phyloP scores from a whole-genome alignment of 2,113 vertebrate genomes.

The Acrocephalus arundinaceus region DNA sequence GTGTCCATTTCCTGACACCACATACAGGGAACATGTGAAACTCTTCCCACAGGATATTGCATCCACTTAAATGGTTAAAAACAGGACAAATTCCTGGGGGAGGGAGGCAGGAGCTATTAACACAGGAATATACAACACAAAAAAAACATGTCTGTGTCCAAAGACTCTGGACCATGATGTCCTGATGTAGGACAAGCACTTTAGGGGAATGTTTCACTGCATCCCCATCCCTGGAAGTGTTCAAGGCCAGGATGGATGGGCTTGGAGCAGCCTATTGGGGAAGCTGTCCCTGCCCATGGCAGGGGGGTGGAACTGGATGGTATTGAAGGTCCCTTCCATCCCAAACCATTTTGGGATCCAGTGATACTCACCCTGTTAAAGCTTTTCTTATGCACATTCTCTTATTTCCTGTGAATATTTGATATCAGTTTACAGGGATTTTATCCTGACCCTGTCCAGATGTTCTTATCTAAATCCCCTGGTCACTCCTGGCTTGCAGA shows the following conservation, averaged over 20 bases:
- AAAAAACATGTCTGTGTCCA: not conserved
- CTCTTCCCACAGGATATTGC: not conserved
- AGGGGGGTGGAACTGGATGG: not conserved
- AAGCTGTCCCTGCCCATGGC: not conserved
- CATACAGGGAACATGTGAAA: not conserved
- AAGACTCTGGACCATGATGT: not conserved
- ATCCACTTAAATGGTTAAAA: not conserved
- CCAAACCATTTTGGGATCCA: not conserved
- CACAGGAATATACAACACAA: not conserved
- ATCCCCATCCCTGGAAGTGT: not conserved
- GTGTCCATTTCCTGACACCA: not conserved
- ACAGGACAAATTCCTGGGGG: not conserved
- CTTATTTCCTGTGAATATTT: not conserved
- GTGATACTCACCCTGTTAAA: fast-evolving
- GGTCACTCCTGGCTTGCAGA: not conserved
- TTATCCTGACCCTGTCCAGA: not conserved
- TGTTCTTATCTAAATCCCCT: not conserved
- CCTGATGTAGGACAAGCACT: not conserved
- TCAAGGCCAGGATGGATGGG: not conserved
- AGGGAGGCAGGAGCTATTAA: not conserved
- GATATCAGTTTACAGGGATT: not conserved
- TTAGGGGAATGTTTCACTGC: not conserved
- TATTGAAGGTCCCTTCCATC: not conserved
- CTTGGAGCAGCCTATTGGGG: not conserved
- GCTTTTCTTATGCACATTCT: not conserved